Conservation (phyloP, 2,888 invertebrate genomes). For the Teleogryllus oceanicus region DNA sequence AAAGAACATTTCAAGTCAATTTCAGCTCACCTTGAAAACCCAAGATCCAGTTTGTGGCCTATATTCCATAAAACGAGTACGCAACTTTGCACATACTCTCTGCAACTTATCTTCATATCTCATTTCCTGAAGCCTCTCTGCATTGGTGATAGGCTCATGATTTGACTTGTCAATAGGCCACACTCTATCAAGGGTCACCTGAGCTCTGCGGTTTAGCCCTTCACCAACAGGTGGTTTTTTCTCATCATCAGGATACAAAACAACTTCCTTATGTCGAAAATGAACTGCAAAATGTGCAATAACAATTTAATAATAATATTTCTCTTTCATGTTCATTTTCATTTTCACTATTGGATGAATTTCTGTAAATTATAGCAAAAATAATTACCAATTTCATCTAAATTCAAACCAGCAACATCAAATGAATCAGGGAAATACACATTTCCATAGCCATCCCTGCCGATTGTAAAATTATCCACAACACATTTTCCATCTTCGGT, state of each 20-base stretch:
- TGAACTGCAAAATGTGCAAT: constrained; percentile 59
- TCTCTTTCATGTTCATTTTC: too few relatives aligned
- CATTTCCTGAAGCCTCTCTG: constrained; percentile 71
- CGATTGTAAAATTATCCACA: constrained; percentile 83
- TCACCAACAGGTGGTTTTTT: constrained; percentile 83
- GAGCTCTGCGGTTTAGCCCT: constrained; percentile 85
- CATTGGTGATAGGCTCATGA: constrained; percentile 73
- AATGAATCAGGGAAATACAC: constrained; percentile 80
- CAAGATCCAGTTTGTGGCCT: constrained; percentile 94
- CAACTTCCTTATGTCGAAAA: constrained; percentile 90
- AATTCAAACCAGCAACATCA: constrained; percentile 78
- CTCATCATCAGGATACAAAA: constrained; percentile 87
- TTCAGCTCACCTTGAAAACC: constrained; percentile 75
- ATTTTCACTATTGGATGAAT: not conserved
- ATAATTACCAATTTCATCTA: constrained; percentile 73
- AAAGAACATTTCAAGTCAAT: not conserved
- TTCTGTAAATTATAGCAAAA: not conserved
- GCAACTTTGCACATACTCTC: constrained; percentile 78
- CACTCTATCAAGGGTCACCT: constrained; percentile 87
- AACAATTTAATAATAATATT: not conserved
- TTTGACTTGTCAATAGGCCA: constrained; percentile 89
- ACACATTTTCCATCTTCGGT: constrained; percentile 74
- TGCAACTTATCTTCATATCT: constrained; percentile 83
- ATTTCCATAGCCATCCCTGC: constrained; percentile 85
- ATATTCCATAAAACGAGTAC: constrained; percentile 90